phyloP scores from a whole-genome alignment of 2,113 vertebrate genomes.

The Colistium nudipinnis region DNA sequence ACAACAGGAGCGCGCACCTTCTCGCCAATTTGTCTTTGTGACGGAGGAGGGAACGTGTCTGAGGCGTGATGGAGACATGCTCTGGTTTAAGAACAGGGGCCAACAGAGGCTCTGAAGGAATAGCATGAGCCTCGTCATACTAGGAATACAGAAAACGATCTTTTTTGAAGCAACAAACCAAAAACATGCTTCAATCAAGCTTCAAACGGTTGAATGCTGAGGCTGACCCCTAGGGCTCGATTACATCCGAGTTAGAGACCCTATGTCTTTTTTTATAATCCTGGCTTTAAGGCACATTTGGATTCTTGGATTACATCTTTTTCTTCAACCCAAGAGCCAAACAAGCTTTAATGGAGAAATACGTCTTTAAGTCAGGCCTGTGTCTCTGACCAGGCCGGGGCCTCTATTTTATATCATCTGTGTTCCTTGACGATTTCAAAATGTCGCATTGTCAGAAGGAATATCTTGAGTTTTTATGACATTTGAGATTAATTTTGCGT shows the following conservation, averaged over 20 bases:
- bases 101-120: background rate
- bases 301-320: slow-evolving; percentile 39
- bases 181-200: slow-evolving; percentile 5
- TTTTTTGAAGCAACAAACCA: slow-evolving; percentile 3
- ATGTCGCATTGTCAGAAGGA: slow-evolving; percentile 28
- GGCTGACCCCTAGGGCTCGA: background rate
- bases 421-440: slow-evolving; percentile 22
- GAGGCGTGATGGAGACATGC: slow-evolving; percentile 13
- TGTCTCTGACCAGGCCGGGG: slow-evolving; percentile 22
- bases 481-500: slow-evolving; percentile 45
- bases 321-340: slow-evolving; percentile 30
- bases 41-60: background rate
- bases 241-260: slow-evolving; percentile 4
- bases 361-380: slow-evolving; percentile 33
- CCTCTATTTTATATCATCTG: slow-evolving; percentile 31
- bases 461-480: slow-evolving; percentile 24
- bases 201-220: background rate
- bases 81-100: slow-evolving; percentile 17
- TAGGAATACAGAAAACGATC: background rate
- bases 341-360: slow-evolving; percentile 34
- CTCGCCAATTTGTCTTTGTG: slow-evolving; percentile 20
- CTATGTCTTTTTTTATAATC: slow-evolving; percentile 28
- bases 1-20: slow-evolving; percentile 35
- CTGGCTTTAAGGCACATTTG: slow-evolving; percentile 24
- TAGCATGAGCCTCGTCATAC: background rate